phyloP scores from a whole-genome alignment of 2,888 invertebrate species.

The Pristionchus exspectatus region DNA sequence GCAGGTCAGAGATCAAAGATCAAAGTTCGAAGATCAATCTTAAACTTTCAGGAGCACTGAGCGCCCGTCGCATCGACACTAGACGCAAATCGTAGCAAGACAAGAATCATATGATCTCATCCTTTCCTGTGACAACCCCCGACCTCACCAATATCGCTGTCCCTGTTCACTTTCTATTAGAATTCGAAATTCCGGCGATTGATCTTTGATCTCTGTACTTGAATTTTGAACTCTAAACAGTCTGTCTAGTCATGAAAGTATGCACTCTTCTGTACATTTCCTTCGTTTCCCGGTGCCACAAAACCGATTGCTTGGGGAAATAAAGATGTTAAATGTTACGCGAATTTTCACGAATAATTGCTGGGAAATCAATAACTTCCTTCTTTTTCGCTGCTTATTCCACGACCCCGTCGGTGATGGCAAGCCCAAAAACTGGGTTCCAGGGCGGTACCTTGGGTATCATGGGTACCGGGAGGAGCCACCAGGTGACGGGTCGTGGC shows the following conservation, averaged over 20 bases:
- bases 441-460: neutral
- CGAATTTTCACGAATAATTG: too few species aligned
- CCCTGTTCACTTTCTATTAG: neutral
- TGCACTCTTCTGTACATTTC: constrained; percentile 7
- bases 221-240: neutral
- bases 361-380: too few species aligned
- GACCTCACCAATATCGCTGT: neutral
- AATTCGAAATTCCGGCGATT: neutral
- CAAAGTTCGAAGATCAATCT: neutral
- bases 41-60: constrained; percentile 21
- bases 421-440: neutral
- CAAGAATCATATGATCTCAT: constrained; percentile 36
- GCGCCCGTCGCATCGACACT: neutral
- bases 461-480: neutral
- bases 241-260: neutral
- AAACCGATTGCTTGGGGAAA: neutral
- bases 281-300: constrained; percentile 24
- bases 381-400: neutral
- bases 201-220: neutral
- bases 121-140: neutral
- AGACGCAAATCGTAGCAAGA: neutral
- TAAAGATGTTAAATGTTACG: neutral
- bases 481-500: neutral
- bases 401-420: neutral
- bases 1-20: constrained; percentile 58